A percentile compares a stretch with the other conserved stretches of the same genome.
These are phyloP conservation scores for Psettodes erumei DNA, from an alignment of 2,113 vertebrate species.

Conservation along the genomic window DNA sequence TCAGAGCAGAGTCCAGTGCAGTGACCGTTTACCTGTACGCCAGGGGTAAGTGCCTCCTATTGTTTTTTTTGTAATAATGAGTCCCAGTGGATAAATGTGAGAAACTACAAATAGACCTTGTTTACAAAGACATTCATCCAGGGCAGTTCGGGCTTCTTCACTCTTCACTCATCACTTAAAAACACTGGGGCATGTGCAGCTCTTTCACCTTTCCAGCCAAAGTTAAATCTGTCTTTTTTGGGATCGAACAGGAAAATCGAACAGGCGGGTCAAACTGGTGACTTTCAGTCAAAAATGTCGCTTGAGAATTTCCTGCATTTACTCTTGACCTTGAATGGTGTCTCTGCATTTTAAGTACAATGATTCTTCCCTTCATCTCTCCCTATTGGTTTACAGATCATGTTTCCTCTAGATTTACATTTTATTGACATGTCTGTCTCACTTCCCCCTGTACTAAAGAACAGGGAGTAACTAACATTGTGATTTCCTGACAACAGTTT, in stretches of 20 bases:
- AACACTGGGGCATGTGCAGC: not conserved
- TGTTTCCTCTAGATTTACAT: not conserved
- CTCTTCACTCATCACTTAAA: too few relatives aligned
- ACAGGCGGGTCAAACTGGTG: not conserved
- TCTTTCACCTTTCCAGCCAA: not conserved
- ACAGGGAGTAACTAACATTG: not conserved
- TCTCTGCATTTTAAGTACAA: conserved; percentile 6
- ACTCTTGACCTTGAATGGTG: conserved; percentile 4
- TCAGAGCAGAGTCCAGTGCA: conserved; percentile 78
- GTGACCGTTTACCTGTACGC: conserved; percentile 88
- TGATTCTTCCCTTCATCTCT: not conserved
- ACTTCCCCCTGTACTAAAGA: not conserved
- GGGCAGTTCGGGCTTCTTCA: not conserved
- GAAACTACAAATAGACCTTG: not conserved
- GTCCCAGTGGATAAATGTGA: not conserved
- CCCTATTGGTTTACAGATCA: not conserved
- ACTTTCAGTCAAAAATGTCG: not conserved
- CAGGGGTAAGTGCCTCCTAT: conserved; percentile 80
- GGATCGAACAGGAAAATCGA: not conserved
- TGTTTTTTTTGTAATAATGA: not conserved
- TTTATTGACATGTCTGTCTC: not conserved
- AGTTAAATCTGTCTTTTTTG: not conserved
- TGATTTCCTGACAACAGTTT: not conserved
- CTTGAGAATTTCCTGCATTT: conserved; percentile 13
- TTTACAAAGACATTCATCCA: not conserved